Evolutionary conservation across 2,113 vertebrate species (phyloP), one percentile per base, ranked within the genome.

Genomic region (Hippocampus mohnikei): DNA sequence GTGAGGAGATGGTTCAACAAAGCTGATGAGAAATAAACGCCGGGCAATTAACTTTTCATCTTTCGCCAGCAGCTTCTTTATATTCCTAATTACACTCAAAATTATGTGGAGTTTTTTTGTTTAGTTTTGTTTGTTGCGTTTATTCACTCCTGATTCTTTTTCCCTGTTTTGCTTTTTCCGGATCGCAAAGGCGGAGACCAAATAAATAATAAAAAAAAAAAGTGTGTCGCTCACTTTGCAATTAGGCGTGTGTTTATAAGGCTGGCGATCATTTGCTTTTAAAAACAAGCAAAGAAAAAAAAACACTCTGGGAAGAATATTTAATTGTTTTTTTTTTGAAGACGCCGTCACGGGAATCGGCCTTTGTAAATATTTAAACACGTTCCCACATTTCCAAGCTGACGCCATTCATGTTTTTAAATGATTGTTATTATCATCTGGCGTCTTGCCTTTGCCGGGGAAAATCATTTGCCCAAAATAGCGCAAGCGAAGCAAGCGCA

Each of bases 251-350:
- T 90, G 86, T 89, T 89, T 88, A 89, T 89, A 92, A 92, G 88
- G 88, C 85, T 74, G 77, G 81, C 90, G 89, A 92, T 92, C 90
- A 91, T 90, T 87, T 88, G 80, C 68, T 88, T 86, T 86, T 81
- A 87, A 87, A 91, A 88, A 91, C 87, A 93, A 92, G 92, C 90
- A 92, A 90, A 91, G 89, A 88, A 86, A 92, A 92, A 87, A 87
- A 80, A 62, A 69, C 87, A 89, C 81, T n/a, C 50, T 74, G 83
- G 85, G 86, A 88, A 91, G 92, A 93, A 93, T 93, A 92, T 93
- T 93, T 93, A 93, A 93, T 93, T 92, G 91, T 93, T 93, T 93
- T 37, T 27, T 93, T 37, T 93, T 93, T 92, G 91, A 93, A 93
- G 90, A 92, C 91, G 92, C 91, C 89, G 89, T 85, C 90, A 87